Evolutionary conservation across 1,140 invertebrate genomes (phyloP).

Genomic region (Leptinotarsa lineolata): DNA sequence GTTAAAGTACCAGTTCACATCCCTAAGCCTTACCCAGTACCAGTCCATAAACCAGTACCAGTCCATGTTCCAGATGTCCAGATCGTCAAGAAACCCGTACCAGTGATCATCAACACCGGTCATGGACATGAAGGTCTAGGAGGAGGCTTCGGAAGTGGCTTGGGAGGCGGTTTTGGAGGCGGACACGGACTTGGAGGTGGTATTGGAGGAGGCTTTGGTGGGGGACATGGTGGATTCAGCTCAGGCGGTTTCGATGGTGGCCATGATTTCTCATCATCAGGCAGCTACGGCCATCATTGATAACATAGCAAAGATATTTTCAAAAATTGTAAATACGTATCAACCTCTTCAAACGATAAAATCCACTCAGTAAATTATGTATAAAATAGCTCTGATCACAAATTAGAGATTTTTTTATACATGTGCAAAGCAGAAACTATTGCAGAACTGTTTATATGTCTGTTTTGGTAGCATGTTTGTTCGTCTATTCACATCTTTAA

Average conservation of each 20-base stretch:
- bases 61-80: constrained; percentile 57
- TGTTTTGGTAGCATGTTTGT: constrained; percentile 24
- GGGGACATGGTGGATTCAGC: constrained; percentile 20
- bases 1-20: constrained; percentile 55
- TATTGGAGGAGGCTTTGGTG: constrained; percentile 31
- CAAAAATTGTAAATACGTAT: constrained; percentile 15
- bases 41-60: constrained; percentile 51
- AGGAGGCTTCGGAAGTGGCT: constrained; percentile 26
- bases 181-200: constrained; percentile 39
- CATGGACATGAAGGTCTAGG: constrained; percentile 34
- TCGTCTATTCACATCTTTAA: not conserved
- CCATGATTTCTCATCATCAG: not conserved
- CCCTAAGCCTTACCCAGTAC: constrained; percentile 53
- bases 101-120: constrained; percentile 56
- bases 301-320: not conserved
- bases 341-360: not conserved
- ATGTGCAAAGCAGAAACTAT: constrained; percentile 24
- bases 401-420: constrained; percentile 17
- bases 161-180: constrained; percentile 37
- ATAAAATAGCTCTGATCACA: constrained; percentile 7
- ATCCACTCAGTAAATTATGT: not conserved
- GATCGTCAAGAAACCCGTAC: constrained; percentile 64
- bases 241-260: constrained; percentile 26
- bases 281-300: constrained; percentile 28
- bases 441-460: constrained; percentile 21